Conservation (phyloP, 2,797 vertebrate species). For the Alectoris magna region DNA sequence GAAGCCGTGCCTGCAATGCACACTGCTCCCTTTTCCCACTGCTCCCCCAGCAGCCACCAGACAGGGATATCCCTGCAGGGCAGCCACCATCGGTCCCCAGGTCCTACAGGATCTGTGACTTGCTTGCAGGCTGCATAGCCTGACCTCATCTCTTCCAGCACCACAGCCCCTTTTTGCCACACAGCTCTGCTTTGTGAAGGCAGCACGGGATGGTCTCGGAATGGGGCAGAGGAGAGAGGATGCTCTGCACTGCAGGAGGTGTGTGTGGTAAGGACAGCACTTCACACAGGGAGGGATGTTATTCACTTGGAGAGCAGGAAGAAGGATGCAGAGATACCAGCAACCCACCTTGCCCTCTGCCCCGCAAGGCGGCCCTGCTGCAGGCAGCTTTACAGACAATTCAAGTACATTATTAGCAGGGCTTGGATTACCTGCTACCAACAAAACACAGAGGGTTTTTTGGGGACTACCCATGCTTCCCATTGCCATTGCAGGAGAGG, state of each 20-base stretch:
- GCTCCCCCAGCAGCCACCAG: not conserved
- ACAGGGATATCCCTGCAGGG: not conserved
- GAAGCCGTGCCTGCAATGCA: not conserved
- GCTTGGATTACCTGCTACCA: not conserved
- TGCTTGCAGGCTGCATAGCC: not conserved
- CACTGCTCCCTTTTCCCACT: not conserved
- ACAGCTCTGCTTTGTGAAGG: not conserved
- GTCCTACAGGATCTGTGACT: not conserved
- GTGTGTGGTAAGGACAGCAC: not conserved
- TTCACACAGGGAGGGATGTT: not conserved
- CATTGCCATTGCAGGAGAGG: not conserved
- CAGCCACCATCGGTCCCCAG: not conserved
- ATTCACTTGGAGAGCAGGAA: not conserved
- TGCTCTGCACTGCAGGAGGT: rapidly evolving
- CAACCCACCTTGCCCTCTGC: not conserved
- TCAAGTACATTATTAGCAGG: not conserved
- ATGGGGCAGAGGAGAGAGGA: not conserved
- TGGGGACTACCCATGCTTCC: not conserved
- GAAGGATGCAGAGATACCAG: not conserved
- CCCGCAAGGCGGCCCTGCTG: rapidly evolving
- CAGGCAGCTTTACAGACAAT: not conserved
- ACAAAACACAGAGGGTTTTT: not conserved
- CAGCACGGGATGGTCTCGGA: not conserved
- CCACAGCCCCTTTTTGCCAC: not conserved
- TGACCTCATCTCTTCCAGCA: not conserved